Percentiles rank a stretch among this genome's conserved stretches.
These are phyloP conservation scores for Neuroterus valhalla DNA, from an alignment of 1,140 invertebrate species.

Conservation along the genomic window DNA sequence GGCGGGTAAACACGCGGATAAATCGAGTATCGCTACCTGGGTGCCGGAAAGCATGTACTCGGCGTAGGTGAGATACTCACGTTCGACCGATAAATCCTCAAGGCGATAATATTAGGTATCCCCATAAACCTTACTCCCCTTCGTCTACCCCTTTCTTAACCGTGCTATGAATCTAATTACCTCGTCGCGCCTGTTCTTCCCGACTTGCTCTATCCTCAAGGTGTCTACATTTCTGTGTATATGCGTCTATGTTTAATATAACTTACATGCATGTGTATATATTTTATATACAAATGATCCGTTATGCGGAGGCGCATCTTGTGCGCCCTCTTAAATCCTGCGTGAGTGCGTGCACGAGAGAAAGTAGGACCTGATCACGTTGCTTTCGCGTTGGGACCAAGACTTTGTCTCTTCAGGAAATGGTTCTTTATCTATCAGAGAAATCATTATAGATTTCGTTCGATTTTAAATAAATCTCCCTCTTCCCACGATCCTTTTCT, in stretches of 20 bases:
- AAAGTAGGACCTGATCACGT: conserved; percentile 46
- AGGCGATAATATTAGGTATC: conserved; percentile 27
- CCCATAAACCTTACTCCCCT: not conserved
- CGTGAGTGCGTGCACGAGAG: conserved; percentile 45
- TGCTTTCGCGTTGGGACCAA: conserved; percentile 42
- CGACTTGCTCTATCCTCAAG: not conserved
- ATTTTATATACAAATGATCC: conserved; percentile 2
- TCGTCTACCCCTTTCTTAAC: not conserved
- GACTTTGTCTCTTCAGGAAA: conserved; percentile 1
- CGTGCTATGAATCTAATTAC: conserved; percentile 45
- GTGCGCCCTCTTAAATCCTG: conserved; percentile 36
- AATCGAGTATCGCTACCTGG: conserved; percentile 26
- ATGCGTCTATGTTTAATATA: not conserved
- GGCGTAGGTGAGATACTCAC: conserved; percentile 17
- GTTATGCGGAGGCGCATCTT: conserved; percentile 40
- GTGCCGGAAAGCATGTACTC: conserved; percentile 16
- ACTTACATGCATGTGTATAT: not conserved
- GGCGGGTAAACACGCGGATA: conserved; percentile 21
- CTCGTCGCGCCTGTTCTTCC: conserved; percentile 34
- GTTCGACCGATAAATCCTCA: conserved; percentile 14
- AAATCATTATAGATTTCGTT: conserved; percentile 4
- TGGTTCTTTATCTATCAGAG: not conserved
- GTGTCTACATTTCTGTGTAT: not conserved
- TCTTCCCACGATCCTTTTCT: too few species aligned
- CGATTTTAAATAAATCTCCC: not conserved